Base-by-base conservation (phyloP, 1,140 invertebrate genomes). In the Drosophila chauvacae region DNA sequence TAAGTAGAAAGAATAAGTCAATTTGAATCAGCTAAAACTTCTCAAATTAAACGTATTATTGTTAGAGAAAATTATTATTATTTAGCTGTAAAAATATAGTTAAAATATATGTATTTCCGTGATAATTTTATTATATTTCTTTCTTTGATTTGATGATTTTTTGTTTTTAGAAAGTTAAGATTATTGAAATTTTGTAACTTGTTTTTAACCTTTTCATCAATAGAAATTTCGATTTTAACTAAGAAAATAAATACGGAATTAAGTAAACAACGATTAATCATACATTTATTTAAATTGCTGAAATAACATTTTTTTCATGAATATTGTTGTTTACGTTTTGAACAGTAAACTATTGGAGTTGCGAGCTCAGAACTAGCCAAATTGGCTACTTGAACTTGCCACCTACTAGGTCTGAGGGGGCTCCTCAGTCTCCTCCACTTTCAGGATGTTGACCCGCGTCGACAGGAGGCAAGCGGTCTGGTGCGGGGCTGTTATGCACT, bases 401-500 rank as follows among this genome's bases (percentile, higher is more conserved):
- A 37, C 48, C 23, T n/a, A 37, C 18, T 14, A 26, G 33, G 23
- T 45, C 48, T 48, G 35, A 33, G 23, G 23, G 23, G 23, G 3
- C 23, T 23, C 23, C 23, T 23, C 23, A 23, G 23, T 23, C 23
- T 23, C 23, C 2, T 23, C 23, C 26, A 80, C 78, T 81, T 84
- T 81, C 66, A 84, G 86, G 84, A 85, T 88, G 76, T 90, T 88
- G 86, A 90, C 86, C 84, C 81, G 56, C 59, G 28, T 16, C 18
- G 28, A 28, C 10, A 42, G 45, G 58, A n/a, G 30, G 71, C 20
- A 16, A 47, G 50, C 45, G 39, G 20, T 20, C 28, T 47, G 30
- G 11, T 23, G 23, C 30, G 23, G 37, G 30, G 23, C 50, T 77
- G 56, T 61, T 77, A 79, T 72, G 78, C 77, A 73, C 77, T 62